These are phyloP conservation scores for Molorchus minor DNA, from an alignment of 2,888 invertebrate species.

Conservation along the genomic window DNA sequence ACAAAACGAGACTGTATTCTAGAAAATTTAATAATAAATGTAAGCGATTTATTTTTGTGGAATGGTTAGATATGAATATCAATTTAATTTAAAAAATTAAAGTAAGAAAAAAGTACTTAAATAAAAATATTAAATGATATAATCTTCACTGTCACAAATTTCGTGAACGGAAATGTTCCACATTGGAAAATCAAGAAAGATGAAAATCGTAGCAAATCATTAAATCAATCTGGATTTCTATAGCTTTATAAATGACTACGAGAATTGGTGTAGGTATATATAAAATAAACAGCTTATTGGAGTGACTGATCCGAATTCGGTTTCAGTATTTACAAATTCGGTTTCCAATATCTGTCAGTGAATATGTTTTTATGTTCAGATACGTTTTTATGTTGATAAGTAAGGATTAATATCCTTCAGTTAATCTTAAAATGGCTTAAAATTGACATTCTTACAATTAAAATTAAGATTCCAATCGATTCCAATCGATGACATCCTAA, in stretches of 20 bases:
- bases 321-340: neutral
- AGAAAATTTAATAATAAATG: neutral
- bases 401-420: neutral
- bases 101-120: neutral
- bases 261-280: neutral
- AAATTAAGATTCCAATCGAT: neutral
- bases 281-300: conserved; percentile 1
- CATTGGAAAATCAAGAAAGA: neutral
- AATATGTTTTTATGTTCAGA: neutral
- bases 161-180: neutral
- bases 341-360: conserved; percentile 1
- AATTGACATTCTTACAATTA: neutral
- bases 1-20: too few relatives aligned
- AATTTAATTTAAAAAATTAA: neutral
- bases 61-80: too few relatives aligned
- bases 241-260: neutral
- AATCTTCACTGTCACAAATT: too few relatives aligned
- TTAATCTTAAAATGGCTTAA: conserved; percentile 4
- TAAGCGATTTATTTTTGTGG: too few relatives aligned
- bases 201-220: neutral
- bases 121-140: neutral
- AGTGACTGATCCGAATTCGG: conserved; percentile 3
- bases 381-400: neutral
- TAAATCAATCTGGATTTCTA: conserved; percentile 4
- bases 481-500: neutral